Base-by-base conservation (phyloP, 2,797 vertebrate genomes). In the Phoeniculus purpureus region DNA sequence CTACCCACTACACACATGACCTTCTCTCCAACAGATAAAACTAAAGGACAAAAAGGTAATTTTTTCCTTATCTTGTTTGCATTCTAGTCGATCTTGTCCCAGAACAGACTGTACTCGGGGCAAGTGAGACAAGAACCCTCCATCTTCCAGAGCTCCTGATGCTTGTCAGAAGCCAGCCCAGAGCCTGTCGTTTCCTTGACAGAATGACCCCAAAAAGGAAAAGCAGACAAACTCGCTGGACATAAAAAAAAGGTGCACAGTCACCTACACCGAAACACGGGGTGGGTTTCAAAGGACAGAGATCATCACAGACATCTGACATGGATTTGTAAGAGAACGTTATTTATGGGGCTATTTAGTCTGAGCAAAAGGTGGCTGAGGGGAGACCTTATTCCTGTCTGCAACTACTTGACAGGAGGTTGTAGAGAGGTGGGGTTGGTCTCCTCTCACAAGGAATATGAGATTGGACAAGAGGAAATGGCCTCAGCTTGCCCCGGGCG, bases 11-110 rank as follows among this genome's bases (percentile, higher is more conserved):
- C 56, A 43, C 71, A 8, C 45, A 67, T 0, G 75, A 92, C 83
- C 82, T 94, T 89, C 73, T 77, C 80, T 64, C 27, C 54, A 32
- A 20, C 11, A 87, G 80, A 87, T 68, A 77, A 86, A 91, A 76
- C 21, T 55, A 40, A 93, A 96, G 92, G 81, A 94, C 85, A 92
- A 31, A 86, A 92, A 93, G 92, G 78, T 86, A 82, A 93, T 91
- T 95, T 88, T 43, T 85, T 84, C 82, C 70, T 93, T 83, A 61
- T 94, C 70, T 83, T 87, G 93, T 89, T 81, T 92, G 90, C 66
- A 89, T 92, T 94, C 66, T 91, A 60, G 88, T 82, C 4, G 3
- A 87, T 94, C 89, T 81, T 81, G 79, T 94, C 78, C 79, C 80
- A 70, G 77, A 40, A 59, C 52, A 75, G 85, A 60, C 5, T 72